Evolutionary conservation across 2,113 vertebrate genomes (phyloP).

Genomic region (Lycocorax pyrrhopterus): DNA sequence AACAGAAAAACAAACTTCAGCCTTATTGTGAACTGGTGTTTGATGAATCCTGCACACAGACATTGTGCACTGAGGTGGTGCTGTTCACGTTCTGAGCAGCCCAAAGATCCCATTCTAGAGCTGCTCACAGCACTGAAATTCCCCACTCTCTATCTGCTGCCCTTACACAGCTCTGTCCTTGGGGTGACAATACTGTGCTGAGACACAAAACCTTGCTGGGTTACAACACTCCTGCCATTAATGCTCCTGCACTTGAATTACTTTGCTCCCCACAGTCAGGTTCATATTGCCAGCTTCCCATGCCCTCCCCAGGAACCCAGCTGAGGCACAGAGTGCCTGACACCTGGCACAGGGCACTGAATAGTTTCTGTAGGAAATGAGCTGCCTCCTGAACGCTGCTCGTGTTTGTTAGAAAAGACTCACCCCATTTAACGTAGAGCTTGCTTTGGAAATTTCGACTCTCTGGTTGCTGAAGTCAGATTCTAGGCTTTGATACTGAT

Average conservation of each 20-base stretch:
- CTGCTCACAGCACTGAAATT: no score
- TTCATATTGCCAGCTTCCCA: background rate
- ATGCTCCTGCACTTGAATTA: background rate
- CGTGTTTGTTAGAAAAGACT: background rate
- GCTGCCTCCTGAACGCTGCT: background rate
- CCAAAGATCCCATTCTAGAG: background rate
- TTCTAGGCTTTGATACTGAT: slow-evolving; percentile 90
- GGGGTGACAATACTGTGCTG: accelerated
- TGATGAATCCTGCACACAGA: background rate
- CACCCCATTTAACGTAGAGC: slow-evolving; percentile 94
- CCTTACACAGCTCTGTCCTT: background rate
- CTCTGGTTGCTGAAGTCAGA: slow-evolving; percentile 87
- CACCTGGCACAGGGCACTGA: background rate
- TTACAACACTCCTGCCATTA: background rate
- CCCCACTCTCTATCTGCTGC: background rate
- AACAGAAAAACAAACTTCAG: background rate
- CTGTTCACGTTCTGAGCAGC: background rate
- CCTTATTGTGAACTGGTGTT: background rate
- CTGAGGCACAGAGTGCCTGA: background rate
- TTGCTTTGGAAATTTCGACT: slow-evolving; percentile 91
- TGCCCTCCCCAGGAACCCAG: background rate
- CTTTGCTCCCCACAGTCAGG: background rate
- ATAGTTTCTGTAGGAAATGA: background rate
- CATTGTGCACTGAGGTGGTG: background rate
- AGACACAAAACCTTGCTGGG: background rate